Base-by-base conservation (phyloP, 1,140 invertebrate genomes). In the Tribolium madens region DNA sequence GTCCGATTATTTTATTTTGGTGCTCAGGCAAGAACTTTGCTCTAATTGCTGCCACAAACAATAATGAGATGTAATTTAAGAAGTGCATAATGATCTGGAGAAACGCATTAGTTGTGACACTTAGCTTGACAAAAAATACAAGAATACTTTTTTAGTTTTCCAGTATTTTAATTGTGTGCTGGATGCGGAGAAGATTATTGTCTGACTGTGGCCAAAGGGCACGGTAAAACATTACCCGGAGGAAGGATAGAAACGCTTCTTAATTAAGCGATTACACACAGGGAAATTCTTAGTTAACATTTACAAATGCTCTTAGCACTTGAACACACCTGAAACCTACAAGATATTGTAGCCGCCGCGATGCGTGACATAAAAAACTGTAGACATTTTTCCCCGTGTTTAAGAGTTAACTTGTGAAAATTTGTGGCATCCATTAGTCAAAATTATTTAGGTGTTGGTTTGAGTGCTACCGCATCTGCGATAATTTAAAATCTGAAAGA, bases 281-380 rank as follows among this genome's bases (percentile, higher is more conserved):
- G 26, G 57, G 5, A 31, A 33, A 64, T 15, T 50, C 15, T 64
- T 33, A 21, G 26, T 31, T 64, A 33, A 64, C n/a, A 64, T 64
- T 64, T 64, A 64, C 57, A 31, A 64, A 64, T 64, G 21, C 57
- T 64, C 21, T 64, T 64, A 64, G 57, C 57, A 64, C 57, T 31
- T 12, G 26, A 64, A 64, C 57, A 64, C 57, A 31, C n/a, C 57
- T 64, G 26, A 33, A 64, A 64, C 57, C 57, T 64, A n/a, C 21
- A 13, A 31, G 14, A 12, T 6, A n/a, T 64, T 9, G n/a, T 33
- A 18, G 52, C 31, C 5, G 52, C 31, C 5, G 57, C n/a, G 4
- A 42, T 33, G 21, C 15, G 12, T 50, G 48, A 50, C 48, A 13
- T 14, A 42, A 42, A 42, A 42, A 42, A 26, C 3, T 4, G 21